Evolutionary conservation across 2,888 invertebrate species (phyloP).

Genomic region (Punctoribates punctum): DNA sequence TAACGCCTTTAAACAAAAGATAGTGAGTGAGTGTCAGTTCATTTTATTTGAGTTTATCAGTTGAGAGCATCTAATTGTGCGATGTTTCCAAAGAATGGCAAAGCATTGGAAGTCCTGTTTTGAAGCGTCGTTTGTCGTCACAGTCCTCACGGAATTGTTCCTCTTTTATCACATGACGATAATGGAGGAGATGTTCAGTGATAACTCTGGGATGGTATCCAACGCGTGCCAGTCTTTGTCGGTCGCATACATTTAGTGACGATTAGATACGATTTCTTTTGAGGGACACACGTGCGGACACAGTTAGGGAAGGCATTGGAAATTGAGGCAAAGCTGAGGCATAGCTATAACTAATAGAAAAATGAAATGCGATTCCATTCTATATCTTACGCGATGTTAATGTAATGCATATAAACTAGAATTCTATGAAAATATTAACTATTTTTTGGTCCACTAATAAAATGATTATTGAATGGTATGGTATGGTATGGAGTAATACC

Average conservation of each 20-base stretch:
- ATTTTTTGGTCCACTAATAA: constrained; percentile 33
- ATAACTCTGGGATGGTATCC: not conserved
- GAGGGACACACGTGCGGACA: constrained; percentile 8
- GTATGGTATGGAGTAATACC: constrained; percentile 14
- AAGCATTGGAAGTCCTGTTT: not conserved
- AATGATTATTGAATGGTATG: constrained; percentile 29
- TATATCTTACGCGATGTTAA: not conserved
- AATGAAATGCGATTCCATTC: not conserved
- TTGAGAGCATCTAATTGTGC: constrained; percentile 24
- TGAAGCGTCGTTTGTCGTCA: not conserved
- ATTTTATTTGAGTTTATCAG: constrained; percentile 30
- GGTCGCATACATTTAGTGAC: not conserved
- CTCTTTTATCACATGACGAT: constrained; percentile 26
- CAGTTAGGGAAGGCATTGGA: not conserved
- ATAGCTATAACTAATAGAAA: constrained; percentile 24
- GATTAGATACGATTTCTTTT: constrained; percentile 28
- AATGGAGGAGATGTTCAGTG: constrained; percentile 21
- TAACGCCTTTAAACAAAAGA: too few species aligned
- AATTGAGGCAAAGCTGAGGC: not conserved
- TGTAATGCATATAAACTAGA: constrained; percentile 27
- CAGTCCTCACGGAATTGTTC: constrained; percentile 12
- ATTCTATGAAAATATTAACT: constrained; percentile 19
- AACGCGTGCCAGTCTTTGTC: constrained; percentile 22
- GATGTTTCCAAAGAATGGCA: not conserved
- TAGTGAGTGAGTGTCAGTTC: not conserved